Conservation (phyloP, 2,797 vertebrate species). For the Artibeus lituratus region DNA sequence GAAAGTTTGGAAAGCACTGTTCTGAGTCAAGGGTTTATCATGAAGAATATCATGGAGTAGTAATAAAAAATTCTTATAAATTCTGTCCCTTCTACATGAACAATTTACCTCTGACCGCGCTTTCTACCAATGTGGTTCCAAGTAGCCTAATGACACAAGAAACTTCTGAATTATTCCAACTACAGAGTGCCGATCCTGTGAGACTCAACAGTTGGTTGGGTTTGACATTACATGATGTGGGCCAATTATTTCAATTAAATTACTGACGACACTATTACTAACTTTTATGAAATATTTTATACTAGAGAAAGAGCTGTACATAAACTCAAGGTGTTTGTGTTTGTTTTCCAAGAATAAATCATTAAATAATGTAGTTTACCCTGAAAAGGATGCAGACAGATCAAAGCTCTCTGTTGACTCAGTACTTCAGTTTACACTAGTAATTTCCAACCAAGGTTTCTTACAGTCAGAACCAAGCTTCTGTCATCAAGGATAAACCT, state of each 20-base stretch:
- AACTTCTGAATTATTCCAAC: not conserved
- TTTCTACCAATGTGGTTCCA: not conserved
- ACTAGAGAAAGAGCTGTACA: not conserved
- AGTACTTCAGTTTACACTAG: not conserved
- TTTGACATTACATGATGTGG: not conserved
- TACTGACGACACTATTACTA: not conserved
- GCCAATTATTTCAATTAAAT: not conserved
- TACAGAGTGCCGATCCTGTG: not conserved
- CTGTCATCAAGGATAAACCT: not conserved
- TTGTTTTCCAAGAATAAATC: not conserved
- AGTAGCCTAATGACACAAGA: not conserved
- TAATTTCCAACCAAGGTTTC: constrained; percentile 32
- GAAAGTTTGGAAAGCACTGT: not conserved
- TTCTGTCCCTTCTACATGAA: too few species aligned
- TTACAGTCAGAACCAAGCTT: not conserved
- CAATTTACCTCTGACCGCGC: not conserved
- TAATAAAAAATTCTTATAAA: not conserved
- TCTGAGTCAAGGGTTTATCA: not conserved
- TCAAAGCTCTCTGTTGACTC: not conserved
- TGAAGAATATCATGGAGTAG: not conserved
- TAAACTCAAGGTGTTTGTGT: not conserved
- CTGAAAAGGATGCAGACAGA: not conserved
- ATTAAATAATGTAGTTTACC: constrained; percentile 11
- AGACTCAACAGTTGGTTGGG: not conserved
- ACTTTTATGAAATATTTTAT: constrained; percentile 18